Evolutionary conservation across 1,140 invertebrate species (phyloP).

Genomic region (Chymomyza costata): DNA sequence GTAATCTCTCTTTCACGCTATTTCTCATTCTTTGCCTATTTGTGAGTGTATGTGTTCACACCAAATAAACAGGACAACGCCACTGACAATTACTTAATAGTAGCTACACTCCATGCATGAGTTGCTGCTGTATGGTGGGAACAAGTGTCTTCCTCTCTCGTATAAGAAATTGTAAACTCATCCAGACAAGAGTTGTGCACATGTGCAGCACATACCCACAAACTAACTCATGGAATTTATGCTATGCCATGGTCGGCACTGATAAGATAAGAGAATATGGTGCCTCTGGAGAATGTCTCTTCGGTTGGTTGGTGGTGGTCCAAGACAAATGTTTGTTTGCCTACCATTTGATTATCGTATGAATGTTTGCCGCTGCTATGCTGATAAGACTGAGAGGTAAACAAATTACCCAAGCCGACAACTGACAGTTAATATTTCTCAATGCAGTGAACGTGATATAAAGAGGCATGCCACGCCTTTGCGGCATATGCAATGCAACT

Average conservation of each 20-base stretch:
- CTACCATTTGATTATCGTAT: constrained; percentile 37
- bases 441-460: constrained; percentile 19
- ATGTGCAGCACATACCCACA: constrained; percentile 42
- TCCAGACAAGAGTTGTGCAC: constrained; percentile 59
- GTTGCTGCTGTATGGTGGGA: no score
- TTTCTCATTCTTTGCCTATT: no score
- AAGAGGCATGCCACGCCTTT: neutral
- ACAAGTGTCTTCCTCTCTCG: no score
- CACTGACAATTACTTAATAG: no score
- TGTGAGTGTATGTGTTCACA: no score
- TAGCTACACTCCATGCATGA: no score
- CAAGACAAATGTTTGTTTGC: constrained; percentile 66
- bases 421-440: constrained; percentile 20
- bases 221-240: no score
- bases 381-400: constrained; percentile 38
- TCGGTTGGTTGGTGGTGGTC: constrained; percentile 3
- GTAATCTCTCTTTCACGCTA: no score
- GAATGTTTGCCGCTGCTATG: constrained; percentile 29
- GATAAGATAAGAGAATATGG: constrained; percentile 58
- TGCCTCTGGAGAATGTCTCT: constrained; percentile 24
- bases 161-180: no score
- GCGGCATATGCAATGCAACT: constrained; percentile 11
- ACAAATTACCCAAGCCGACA: constrained; percentile 43
- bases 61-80: no score
- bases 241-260: neutral